A percentile compares a stretch with the other conserved stretches of the same genome.
phyloP scores from a whole-genome alignment of 2,888 invertebrate species.

The Drosophila barbarae region DNA sequence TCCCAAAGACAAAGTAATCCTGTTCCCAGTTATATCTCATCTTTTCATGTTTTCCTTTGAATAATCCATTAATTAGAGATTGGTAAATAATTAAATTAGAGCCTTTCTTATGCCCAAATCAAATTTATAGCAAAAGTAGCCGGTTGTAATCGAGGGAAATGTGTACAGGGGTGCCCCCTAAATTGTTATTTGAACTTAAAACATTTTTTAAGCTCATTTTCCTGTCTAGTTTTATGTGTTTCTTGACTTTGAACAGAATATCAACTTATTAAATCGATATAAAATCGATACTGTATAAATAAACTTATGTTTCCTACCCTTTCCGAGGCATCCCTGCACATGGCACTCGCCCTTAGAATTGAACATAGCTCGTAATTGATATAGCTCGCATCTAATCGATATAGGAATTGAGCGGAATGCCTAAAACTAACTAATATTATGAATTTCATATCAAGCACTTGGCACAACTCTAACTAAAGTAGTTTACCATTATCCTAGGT shows the following conservation, averaged over 20 bases:
- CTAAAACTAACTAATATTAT: background rate
- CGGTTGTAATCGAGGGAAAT: background rate
- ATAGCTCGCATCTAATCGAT: background rate
- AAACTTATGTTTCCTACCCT: background rate
- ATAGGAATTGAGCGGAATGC: background rate
- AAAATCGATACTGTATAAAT: background rate
- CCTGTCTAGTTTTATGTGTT: background rate
- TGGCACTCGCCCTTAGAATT: constrained; percentile 1
- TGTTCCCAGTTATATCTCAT: background rate
- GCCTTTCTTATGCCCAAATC: background rate
- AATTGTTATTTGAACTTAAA: background rate
- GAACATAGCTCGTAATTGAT: background rate
- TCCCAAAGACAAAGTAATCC: background rate
- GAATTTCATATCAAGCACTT: constrained; percentile 8
- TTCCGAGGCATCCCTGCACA: background rate
- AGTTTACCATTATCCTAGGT: constrained; percentile 4
- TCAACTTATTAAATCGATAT: background rate
- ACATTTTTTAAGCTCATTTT: background rate
- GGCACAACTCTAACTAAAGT: background rate
- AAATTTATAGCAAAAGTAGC: background rate
- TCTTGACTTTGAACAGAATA: background rate
- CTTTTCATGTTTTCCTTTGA: background rate
- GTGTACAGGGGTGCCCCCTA: background rate
- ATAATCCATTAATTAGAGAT: too few species aligned
- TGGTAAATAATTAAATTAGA: background rate